Conservation (phyloP, 2,888 invertebrate genomes). For the Nomada hirtipes region DNA sequence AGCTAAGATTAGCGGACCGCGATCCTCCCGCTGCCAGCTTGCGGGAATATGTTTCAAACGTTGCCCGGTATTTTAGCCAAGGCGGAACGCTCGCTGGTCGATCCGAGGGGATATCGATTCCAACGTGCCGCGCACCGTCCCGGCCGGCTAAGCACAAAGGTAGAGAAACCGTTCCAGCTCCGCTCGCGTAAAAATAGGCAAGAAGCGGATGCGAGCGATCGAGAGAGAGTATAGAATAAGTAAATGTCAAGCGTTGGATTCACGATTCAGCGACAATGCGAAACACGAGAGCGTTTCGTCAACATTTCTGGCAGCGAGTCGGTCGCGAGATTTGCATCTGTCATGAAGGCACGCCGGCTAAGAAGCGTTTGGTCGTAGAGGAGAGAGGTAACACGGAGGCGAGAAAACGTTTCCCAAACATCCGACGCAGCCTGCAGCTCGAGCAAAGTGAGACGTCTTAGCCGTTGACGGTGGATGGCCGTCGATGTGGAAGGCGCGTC, state of each 20-base stretch:
- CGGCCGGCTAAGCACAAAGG: background rate
- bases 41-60: conserved; percentile 35
- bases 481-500: conserved; percentile 65
- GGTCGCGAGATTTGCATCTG: conserved; percentile 69
- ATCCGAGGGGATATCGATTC: background rate
- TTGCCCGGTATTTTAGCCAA: conserved; percentile 21
- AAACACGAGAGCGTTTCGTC: conserved; percentile 63
- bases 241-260: conserved; percentile 24
- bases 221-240: background rate
- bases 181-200: background rate
- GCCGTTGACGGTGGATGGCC: conserved; percentile 68
- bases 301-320: conserved; percentile 65
- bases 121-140: background rate
- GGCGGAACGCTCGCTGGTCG: conserved; percentile 13
- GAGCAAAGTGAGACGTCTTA: conserved; percentile 73
- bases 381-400: conserved; percentile 8
- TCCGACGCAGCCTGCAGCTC: conserved; percentile 65
- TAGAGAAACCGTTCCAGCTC: background rate
- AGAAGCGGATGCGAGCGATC: background rate
- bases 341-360: conserved; percentile 50
- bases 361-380: conserved; percentile 11
- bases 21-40: conserved; percentile 10
- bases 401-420: conserved; percentile 69
- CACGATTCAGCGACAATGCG: conserved; percentile 38
- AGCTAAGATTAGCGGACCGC: conserved; percentile 19